These are phyloP conservation scores for Trinorchestia longiramus DNA, from an alignment of 1,140 invertebrate species.

Conservation along the genomic window DNA sequence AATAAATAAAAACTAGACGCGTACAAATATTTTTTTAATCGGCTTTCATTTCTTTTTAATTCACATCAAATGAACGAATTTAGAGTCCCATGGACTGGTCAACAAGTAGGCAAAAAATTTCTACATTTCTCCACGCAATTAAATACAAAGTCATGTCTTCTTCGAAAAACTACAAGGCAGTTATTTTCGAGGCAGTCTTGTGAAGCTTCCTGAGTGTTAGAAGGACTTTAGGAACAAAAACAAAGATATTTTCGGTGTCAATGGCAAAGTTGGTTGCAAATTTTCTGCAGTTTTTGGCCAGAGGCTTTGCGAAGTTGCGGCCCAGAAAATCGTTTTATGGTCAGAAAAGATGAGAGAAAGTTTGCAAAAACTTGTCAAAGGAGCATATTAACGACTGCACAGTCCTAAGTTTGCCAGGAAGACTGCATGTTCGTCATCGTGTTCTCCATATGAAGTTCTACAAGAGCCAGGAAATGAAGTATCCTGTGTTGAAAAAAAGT, in stretches of 20 bases:
- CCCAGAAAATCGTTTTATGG: conserved; percentile 55
- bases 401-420: not conserved
- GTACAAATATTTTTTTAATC: not conserved
- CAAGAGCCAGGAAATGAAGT: not conserved
- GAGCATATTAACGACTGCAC: conserved; percentile 31
- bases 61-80: not conserved
- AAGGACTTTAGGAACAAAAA: conserved; percentile 10
- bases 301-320: conserved; percentile 21
- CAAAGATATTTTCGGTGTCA: conserved; percentile 32
- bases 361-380: not conserved
- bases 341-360: conserved; percentile 37
- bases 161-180: not conserved
- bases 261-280: conserved; percentile 40
- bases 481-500: not conserved
- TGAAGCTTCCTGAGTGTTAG: not conserved
- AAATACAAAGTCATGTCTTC: not conserved
- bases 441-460: not conserved
- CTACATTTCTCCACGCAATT: not conserved
- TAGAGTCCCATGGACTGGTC: not conserved
- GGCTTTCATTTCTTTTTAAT: not conserved
- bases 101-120: not conserved
- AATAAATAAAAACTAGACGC: too few relatives aligned
- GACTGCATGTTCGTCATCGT: not conserved
- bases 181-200: not conserved
- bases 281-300: not conserved